Percentiles rank a stretch among this genome's conserved stretches.
phyloP scores from a whole-genome alignment of 1,140 invertebrate genomes.

The Calliopsis andreniformis region DNA sequence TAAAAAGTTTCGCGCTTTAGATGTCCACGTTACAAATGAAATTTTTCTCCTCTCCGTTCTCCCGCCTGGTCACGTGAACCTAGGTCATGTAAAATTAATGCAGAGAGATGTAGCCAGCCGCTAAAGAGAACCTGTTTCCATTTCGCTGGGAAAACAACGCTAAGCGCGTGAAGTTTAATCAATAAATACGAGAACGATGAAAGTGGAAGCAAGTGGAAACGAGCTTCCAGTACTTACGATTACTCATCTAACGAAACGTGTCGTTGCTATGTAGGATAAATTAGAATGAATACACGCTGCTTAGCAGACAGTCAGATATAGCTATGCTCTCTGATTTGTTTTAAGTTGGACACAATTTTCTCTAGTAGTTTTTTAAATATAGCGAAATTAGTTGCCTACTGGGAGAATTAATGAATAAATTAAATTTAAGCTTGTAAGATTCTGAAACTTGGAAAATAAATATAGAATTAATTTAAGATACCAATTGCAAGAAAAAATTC shows the following conservation, averaged over 20 bases:
- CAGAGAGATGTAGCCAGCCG: background rate
- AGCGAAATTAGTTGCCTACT: too few species aligned
- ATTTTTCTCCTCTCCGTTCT: background rate
- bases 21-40: background rate
- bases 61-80: background rate
- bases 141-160: constrained; percentile 3
- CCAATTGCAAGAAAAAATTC: background rate
- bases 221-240: constrained; percentile 18
- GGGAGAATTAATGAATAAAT: background rate
- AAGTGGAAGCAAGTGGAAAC: constrained; percentile 12
- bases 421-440: too few species aligned
- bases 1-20: too few species aligned
- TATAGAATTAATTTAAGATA: too few species aligned
- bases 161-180: constrained; percentile 4
- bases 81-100: background rate
- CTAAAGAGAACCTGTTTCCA: background rate
- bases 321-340: too few species aligned
- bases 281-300: background rate
- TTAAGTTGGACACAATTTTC: too few species aligned
- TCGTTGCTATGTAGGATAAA: constrained; percentile 42
- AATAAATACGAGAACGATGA: constrained; percentile 8
- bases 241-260: constrained; percentile 19
- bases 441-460: too few species aligned
- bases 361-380: too few species aligned
- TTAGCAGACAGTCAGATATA: too few species aligned